Base-by-base conservation (phyloP, 1,140 invertebrate species). In the Oryctes rhinoceros region DNA sequence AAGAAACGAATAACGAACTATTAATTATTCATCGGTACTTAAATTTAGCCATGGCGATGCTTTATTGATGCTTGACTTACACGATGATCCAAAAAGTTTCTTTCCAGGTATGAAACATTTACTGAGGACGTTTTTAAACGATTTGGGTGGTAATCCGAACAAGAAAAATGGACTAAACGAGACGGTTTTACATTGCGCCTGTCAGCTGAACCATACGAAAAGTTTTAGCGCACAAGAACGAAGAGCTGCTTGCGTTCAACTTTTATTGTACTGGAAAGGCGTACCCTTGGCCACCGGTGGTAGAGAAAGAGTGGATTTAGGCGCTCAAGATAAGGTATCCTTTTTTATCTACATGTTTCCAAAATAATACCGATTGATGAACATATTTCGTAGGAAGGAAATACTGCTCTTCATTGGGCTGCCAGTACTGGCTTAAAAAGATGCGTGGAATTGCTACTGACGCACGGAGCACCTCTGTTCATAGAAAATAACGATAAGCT, bases 401-500 rank as follows among this genome's bases (percentile, higher is more conserved):
- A 94, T 84, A 94, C 92, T 75, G 92, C 92, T 13, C 86, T 94
- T 3, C 93, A 94, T 85, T 90, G 91, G 86, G 92, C 93, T 30
- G 91, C 93, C 4, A 85, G 86, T n/a, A 91, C 90, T 67, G 93
- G 93, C 3, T 87, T 94, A n/a, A 90, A 90, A 81, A 88, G 90
- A 78, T 92, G 92, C 88, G 92, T 92, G 11, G 92, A 93, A 86
- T 86, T 92, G 13, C 86, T 94, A 11, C 88, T 93, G n/a, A 87
- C 88, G 20, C 88, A 91, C 83, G 91, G 91, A 37, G 89, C 92
- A 20, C 90, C 91, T 5, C 84, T 93, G 20, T 93, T 93, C 83
- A 83, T 90, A 24, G 92, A 93, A 86, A 94, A 94, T 85, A 89
- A 88, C 53, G 90, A 91, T 39, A 90, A 90, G 80, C 82, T 91